These are phyloP conservation scores for Tuta absoluta DNA, from an alignment of 2,888 invertebrate genomes.

Conservation along the genomic window DNA sequence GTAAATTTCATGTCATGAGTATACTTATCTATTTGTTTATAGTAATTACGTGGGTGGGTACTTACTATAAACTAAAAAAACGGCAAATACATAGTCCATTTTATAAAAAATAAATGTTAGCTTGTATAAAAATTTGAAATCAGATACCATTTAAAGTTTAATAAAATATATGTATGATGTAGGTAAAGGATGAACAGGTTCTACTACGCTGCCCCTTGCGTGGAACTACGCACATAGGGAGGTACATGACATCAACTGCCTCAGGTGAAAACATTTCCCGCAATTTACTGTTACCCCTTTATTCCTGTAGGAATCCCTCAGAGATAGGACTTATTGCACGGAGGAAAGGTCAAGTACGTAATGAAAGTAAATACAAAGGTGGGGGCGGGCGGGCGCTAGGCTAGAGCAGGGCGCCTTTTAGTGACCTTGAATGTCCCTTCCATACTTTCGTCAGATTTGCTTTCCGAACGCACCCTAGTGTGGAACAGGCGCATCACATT, in stretches of 20 bases:
- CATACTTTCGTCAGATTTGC: not conserved
- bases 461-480: not conserved
- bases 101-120: too few relatives aligned
- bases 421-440: constrained; percentile 24
- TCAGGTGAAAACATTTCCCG: not conserved
- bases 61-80: not conserved
- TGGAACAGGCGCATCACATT: not conserved
- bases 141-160: too few relatives aligned
- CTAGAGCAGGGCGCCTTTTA: constrained; percentile 3
- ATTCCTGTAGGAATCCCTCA: not conserved
- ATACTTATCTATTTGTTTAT: not conserved
- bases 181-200: too few relatives aligned
- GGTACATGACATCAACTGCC: not conserved
- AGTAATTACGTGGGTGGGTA: not conserved
- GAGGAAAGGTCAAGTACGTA: constrained; percentile 14
- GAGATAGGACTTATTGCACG: not conserved
- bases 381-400: constrained; percentile 17
- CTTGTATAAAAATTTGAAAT: too few relatives aligned
- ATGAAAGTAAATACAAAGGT: constrained; percentile 13
- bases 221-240: not conserved
- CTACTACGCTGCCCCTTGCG: too few relatives aligned
- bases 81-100: too few relatives aligned
- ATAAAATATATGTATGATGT: too few relatives aligned
- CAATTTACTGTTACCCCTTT: not conserved
- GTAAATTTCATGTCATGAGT: not conserved